Evolutionary conservation across 2,888 invertebrate genomes (phyloP).

Genomic region (Tenthredo amoena): DNA sequence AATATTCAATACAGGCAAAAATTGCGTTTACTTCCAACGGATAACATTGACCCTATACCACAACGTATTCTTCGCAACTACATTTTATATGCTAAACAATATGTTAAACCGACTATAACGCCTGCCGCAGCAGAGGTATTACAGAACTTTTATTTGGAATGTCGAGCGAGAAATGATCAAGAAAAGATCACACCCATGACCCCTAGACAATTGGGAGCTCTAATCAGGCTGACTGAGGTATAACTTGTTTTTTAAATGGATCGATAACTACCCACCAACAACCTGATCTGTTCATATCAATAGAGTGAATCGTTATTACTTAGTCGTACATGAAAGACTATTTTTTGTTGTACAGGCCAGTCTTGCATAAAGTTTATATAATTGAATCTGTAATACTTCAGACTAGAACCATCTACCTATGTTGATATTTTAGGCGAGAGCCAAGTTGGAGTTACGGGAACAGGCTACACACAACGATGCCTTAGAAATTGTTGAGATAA

Average conservation of each 20-base stretch:
- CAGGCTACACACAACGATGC: constrained; percentile 91
- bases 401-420: no score
- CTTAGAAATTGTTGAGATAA: constrained; percentile 90
- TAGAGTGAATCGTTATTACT: not conserved
- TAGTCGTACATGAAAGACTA: no score
- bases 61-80: constrained; percentile 91
- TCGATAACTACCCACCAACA: not conserved
- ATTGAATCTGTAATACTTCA: no score
- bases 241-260: not conserved
- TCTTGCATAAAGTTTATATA: no score
- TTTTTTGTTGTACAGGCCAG: no score
- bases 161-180: constrained; percentile 85
- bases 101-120: constrained; percentile 90
- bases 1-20: constrained; percentile 79
- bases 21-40: constrained; percentile 82
- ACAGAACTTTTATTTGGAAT: constrained; percentile 89
- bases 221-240: constrained; percentile 91
- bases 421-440: constrained; percentile 86
- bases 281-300: not conserved
- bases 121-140: constrained; percentile 86
- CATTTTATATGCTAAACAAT: constrained; percentile 93
- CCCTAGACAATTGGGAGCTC: constrained; percentile 91
- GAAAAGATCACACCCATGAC: constrained; percentile 90
- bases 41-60: constrained; percentile 87
- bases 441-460: constrained; percentile 91